Evolutionary conservation across 2,113 vertebrate species (phyloP), one percentile per base, ranked within the genome.

Genomic region (Cathartes aura): DNA sequence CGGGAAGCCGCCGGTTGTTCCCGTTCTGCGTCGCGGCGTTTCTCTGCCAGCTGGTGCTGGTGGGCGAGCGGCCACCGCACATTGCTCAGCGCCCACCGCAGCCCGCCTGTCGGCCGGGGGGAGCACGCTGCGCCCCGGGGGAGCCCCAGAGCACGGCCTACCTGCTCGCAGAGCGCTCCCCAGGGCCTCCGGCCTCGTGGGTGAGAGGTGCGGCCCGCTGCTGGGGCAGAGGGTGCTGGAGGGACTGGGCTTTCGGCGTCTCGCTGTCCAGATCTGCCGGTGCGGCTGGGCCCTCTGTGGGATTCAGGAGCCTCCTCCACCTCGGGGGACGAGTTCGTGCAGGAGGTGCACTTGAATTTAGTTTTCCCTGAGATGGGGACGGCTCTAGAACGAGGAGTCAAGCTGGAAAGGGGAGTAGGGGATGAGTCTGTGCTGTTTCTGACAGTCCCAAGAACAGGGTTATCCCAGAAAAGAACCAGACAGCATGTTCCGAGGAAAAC

Each of bases 341-440:
- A 8, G 24, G 40, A 7, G 47, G 5, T 6, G 11, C 3, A 0
- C 10, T 21, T 8, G 24, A 15, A 1, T 42, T 56, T 20, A 1
- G 23, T 10, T 2, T 20, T 34, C 9, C 7, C 9, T 11, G 67
- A 4, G 50, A 5, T 2, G 5, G n/a, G 7, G 48, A 8, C 1
- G 7, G 6, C 23, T 55, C 10, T 32, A 21, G 47, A 11, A 0
- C 0, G 0, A 0, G 68, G 42, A 27, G 5, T 9, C 0, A 1
- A 8, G n/a, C 6, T 14, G 13, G 72, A 16, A 15, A 34, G 16
- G 21, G 58, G 20, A 12, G 6, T 18, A 3, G 48, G 47, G 60
- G 16, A 11, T 21, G 43, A 15, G 60, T 2, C 14, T 9, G 42
- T 12, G 48, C 72, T 2, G n/a, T 17, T 47, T 6, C 22, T 6